Conservation (phyloP, 1,140 invertebrate genomes). For the Arctopsyche grandis region DNA sequence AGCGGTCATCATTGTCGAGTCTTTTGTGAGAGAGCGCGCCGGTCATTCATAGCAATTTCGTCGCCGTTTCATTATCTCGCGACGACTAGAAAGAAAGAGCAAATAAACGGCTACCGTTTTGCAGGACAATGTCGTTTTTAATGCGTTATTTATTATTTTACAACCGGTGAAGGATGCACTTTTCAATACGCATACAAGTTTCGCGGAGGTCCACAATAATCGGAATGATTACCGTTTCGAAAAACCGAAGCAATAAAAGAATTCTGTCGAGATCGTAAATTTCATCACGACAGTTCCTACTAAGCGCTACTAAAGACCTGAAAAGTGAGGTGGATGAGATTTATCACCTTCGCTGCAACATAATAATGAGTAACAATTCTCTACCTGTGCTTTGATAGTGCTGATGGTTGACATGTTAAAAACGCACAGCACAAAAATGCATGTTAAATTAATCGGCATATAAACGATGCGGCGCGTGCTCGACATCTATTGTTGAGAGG, state of each 20-base stretch:
- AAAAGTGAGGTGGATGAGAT: not conserved
- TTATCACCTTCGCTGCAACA: not conserved
- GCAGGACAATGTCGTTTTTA: conserved; percentile 45
- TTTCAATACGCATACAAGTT: not conserved
- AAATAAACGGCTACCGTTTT: conserved; percentile 46
- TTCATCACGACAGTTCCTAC: conserved; percentile 44
- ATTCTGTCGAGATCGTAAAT: conserved; percentile 42
- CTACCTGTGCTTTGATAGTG: too few species aligned
- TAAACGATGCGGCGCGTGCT: not conserved
- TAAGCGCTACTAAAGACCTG: not conserved
- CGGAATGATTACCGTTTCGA: conserved; percentile 28
- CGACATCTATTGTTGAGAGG: not conserved
- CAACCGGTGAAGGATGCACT: not conserved
- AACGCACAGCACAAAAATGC: not conserved
- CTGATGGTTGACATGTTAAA: too few species aligned
- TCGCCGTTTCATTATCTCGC: conserved; percentile 45
- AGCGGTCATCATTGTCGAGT: conserved; percentile 31
- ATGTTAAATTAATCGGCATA: not conserved
- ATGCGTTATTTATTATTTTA: conserved; percentile 55
- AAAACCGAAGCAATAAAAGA: not conserved
- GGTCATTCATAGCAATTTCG: conserved; percentile 25
- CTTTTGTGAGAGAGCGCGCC: conserved; percentile 28
- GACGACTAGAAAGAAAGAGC: not conserved
- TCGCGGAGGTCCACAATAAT: conserved; percentile 4
- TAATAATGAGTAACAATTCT: not conserved